phyloP scores from a whole-genome alignment of 2,113 vertebrate genomes.

The Elgaria multicarinata region DNA sequence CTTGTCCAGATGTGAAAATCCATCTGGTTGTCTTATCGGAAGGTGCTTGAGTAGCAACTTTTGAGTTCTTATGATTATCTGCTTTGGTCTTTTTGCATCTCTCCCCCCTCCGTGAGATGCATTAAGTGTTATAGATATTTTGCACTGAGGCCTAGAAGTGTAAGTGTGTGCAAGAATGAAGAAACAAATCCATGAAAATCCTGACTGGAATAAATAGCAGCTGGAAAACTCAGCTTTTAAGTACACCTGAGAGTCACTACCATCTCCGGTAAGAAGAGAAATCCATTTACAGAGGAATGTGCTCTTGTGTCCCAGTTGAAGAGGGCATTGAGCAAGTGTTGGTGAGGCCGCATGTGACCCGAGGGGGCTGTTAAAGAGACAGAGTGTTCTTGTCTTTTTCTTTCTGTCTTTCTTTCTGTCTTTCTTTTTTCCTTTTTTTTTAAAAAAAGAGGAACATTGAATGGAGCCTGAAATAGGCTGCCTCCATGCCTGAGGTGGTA shows the following conservation, averaged over 20 bases:
- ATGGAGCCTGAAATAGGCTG: constrained; percentile 51
- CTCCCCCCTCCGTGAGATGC: not conserved
- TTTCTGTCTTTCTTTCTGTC: not conserved
- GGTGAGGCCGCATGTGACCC: not conserved
- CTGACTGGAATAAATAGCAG: not conserved
- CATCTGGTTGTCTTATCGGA: not conserved
- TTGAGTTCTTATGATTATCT: not conserved
- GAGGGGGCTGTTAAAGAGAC: constrained; percentile 53
- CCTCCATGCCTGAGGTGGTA: constrained; percentile 33
- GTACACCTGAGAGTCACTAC: constrained; percentile 3
- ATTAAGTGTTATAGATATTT: not conserved
- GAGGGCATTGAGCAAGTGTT: constrained; percentile 9
- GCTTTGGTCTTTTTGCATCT: not conserved
- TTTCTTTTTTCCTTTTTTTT: not conserved
- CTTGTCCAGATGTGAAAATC: not conserved
- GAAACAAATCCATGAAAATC: not conserved
- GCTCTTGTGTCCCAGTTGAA: constrained; percentile 44
- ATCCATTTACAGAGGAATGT: constrained; percentile 64
- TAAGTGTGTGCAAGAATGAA: not conserved
- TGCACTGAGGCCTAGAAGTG: not conserved
- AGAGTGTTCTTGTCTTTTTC: constrained; percentile 5
- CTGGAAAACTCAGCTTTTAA: not conserved
- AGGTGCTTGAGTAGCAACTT: not conserved
- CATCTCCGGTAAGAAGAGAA: constrained; percentile 23
- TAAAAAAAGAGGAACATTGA: constrained; percentile 58